Base-by-base conservation (phyloP, 2,797 vertebrate genomes). In the Melanotaenia nigrans region DNA sequence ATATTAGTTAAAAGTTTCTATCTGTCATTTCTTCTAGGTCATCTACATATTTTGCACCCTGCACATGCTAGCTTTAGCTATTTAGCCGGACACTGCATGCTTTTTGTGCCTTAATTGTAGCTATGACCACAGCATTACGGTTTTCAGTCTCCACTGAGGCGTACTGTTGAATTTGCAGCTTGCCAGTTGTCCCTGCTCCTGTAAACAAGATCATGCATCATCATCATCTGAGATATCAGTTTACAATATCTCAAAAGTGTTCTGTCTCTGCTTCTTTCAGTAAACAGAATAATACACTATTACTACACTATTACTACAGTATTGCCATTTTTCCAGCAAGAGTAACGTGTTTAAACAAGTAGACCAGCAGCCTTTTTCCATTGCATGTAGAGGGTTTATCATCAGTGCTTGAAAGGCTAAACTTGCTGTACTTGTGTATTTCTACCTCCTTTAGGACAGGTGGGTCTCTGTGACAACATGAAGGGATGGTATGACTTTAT, bases 151-250 rank as follows among this genome's bases (percentile, higher is more conserved):
- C 12, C 25, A 14, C 24, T 14, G 16, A 45, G 9, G 16, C 38
- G 32, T 16, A 14, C 28, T 36, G 28, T n/a, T 20, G 0, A 25
- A 58, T 35, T 28, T 28, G 11, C 4, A 62, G 33, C 51, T 4
- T 54, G 56, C 61, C 56, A 25, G 24, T 40, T 75, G 54, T 30
- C 32, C n/a, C 36, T 32, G 12, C 18, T 5, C 5, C n/a, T 32
- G 36, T 54, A 42, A 56, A 54, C 36, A 33, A 28, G 22, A 54
- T 35, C 25, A 22, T 61, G 32, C 32, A 33, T 33, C 32, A 33
- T 32, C 38, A 69, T 18, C 25, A 40, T 45, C 11, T 65, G 45
- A 33, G 45, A 60, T 14, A 62, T 71, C 9, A 12, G 51, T 68
- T 40, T 40, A 40, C 4, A 40, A 59, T 40, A 55, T 56, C 40